phyloP scores from a whole-genome alignment of 2,797 vertebrate species.

The Hydrolagus colliei region DNA sequence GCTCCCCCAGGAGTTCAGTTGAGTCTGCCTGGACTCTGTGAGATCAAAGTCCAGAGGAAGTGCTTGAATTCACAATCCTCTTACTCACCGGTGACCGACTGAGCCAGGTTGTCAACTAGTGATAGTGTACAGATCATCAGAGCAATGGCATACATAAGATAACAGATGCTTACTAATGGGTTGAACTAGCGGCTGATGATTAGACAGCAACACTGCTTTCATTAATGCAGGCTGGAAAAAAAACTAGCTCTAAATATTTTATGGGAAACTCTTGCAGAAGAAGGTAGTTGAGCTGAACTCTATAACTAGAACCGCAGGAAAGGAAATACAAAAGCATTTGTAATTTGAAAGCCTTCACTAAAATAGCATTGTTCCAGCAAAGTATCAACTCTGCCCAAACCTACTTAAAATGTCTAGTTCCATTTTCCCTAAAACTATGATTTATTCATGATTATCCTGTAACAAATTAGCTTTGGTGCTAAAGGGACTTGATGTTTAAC shows the following conservation, averaged over 20 bases:
- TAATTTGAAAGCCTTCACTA: neutral
- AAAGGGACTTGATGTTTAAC: neutral
- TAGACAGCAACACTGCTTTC: neutral
- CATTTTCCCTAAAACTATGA: slow-evolving; percentile 9
- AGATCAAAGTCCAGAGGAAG: too few relatives aligned
- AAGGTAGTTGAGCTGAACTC: neutral
- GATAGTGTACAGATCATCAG: too few relatives aligned
- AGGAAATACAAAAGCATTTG: neutral
- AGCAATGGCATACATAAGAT: too few relatives aligned
- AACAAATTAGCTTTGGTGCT: slow-evolving; percentile 18
- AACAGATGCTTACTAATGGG: too few relatives aligned
- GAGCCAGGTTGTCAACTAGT: too few relatives aligned
- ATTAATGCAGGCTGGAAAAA: neutral
- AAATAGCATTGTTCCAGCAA: neutral
- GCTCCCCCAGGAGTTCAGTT: too few relatives aligned
- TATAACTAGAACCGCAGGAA: neutral
- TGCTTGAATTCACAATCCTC: too few relatives aligned
- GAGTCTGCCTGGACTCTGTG: too few relatives aligned
- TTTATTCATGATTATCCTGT: neutral
- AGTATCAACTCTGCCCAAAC: neutral
- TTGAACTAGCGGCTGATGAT: too few relatives aligned
- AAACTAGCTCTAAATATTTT: neutral
- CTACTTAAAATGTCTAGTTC: neutral
- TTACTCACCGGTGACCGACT: too few relatives aligned
- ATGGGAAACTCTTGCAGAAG: neutral